Conservation (phyloP, 2,113 vertebrate species). For the Xerus inauris region DNA sequence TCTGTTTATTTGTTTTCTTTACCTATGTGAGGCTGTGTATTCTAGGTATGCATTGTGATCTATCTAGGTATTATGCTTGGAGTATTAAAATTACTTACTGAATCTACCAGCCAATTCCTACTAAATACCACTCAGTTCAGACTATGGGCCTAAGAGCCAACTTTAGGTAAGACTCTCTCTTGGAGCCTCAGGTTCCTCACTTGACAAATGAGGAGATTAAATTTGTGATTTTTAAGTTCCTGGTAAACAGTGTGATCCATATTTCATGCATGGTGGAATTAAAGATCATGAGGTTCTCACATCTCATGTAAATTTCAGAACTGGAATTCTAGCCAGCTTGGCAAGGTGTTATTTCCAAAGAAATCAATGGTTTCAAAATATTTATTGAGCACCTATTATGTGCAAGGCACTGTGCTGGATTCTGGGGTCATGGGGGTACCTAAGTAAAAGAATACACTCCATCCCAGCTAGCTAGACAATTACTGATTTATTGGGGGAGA, state of each 20-base stretch:
- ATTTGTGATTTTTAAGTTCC: not conserved
- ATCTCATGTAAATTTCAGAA: not conserved
- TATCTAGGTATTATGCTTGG: not conserved
- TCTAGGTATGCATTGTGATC: not conserved
- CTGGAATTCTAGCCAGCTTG: not conserved
- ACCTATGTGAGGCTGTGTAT: not conserved
- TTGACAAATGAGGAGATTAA: not conserved
- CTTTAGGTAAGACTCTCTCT: not conserved
- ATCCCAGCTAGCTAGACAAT: not conserved
- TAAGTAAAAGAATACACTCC: not conserved
- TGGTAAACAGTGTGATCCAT: not conserved
- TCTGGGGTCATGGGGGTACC: fast-evolving
- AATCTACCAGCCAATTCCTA: not conserved
- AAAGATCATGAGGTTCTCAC: not conserved
- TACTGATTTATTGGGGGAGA: not conserved
- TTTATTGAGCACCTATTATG: not conserved
- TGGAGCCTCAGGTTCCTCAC: not conserved
- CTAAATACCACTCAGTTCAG: not conserved
- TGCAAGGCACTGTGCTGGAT: not conserved
- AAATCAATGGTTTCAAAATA: not conserved
- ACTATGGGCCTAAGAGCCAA: not conserved
- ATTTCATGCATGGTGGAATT: not conserved
- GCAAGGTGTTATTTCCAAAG: not conserved
- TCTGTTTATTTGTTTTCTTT: not conserved
- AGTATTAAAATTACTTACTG: not conserved